These are phyloP conservation scores for Onychomys torridus DNA, from an alignment of 2,797 vertebrate genomes.

Conservation along the genomic window DNA sequence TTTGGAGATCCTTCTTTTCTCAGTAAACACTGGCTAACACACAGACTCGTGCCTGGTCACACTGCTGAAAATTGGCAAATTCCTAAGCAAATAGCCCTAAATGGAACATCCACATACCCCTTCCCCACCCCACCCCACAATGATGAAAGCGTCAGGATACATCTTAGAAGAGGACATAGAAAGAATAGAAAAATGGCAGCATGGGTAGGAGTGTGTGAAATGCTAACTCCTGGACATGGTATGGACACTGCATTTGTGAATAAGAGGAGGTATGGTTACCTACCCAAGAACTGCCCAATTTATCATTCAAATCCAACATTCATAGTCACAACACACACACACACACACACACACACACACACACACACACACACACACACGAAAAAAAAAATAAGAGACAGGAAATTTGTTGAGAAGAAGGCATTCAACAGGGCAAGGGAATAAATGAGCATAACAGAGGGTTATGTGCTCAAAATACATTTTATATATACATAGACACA, in stretches of 20 bases:
- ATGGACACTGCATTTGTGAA: neutral
- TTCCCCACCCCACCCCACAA: neutral
- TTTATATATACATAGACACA: neutral
- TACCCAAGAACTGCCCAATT: neutral
- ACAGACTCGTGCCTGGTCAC: neutral
- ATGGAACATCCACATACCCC: neutral
- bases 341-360: neutral
- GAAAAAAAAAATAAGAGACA: neutral
- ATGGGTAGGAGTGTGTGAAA: neutral
- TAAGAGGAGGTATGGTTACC: neutral
- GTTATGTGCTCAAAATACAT: neutral
- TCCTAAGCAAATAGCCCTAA: neutral
- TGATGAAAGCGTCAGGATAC: neutral
- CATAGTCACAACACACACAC: neutral
- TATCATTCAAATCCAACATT: neutral
- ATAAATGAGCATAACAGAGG: neutral
- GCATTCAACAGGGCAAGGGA: neutral
- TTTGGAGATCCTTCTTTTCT: neutral
- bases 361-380: neutral
- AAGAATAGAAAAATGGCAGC: neutral
- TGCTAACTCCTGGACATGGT: too few relatives aligned
- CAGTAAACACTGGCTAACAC: neutral
- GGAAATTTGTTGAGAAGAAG: neutral
- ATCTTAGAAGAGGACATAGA: neutral
- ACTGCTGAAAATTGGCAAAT: neutral